A percentile compares a stretch with the other conserved stretches of the same genome.
Conservation (phyloP, 2,888 invertebrate genomes). For the Chalcis sispes region DNA sequence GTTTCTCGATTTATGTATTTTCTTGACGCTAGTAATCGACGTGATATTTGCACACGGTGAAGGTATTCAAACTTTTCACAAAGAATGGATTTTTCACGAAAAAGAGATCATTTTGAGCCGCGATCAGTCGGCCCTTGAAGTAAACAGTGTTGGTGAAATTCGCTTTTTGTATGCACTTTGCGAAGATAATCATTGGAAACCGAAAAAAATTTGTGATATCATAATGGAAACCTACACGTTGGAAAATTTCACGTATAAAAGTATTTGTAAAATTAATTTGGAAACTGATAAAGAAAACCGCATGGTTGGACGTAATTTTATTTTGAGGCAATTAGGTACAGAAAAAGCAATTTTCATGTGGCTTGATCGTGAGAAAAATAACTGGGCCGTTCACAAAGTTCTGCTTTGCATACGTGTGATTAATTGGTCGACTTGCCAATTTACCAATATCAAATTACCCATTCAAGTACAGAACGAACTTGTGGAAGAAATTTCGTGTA, state of each 20-base stretch:
- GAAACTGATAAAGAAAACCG: slow-evolving; percentile 16
- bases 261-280: slow-evolving; percentile 7
- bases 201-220: slow-evolving; percentile 24
- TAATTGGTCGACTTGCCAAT: slow-evolving; percentile 2
- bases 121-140: background rate
- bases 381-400: background rate
- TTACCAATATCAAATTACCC: background rate
- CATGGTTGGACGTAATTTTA: slow-evolving; percentile 23
- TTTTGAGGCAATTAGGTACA: background rate
- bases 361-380: slow-evolving; percentile 4
- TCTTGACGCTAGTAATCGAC: background rate
- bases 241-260: slow-evolving; percentile 20
- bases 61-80: slow-evolving; percentile 13
- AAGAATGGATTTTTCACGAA: slow-evolving; percentile 24
- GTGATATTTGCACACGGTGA: background rate
- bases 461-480: slow-evolving; percentile 7
- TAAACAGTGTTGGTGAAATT: background rate
- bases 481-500: slow-evolving; percentile 23
- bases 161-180: slow-evolving; percentile 26
- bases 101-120: slow-evolving; percentile 28
- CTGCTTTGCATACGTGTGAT: background rate
- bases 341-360: slow-evolving; percentile 1
- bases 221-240: slow-evolving; percentile 11
- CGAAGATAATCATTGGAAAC: slow-evolving; percentile 15
- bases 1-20: no score